Base-by-base conservation (phyloP, 2,888 invertebrate species). In the Gryllus longicercus region DNA sequence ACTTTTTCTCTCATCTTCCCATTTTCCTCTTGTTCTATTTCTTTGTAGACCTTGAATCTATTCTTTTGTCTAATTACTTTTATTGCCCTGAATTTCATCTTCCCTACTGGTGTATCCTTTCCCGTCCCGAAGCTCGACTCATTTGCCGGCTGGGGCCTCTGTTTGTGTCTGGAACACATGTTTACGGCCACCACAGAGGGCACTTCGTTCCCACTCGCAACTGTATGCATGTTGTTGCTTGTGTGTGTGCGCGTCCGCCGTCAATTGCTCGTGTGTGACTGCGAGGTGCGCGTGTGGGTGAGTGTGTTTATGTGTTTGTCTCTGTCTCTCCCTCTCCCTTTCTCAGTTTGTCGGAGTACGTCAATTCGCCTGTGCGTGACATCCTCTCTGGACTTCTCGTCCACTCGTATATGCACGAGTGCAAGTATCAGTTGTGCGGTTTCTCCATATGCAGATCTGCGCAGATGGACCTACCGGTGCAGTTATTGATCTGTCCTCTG, bases 341-440 rank as follows among this genome's bases (percentile, higher is more conserved):
- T 14, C 14, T 18, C 63, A 14, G 63, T n/a, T 63, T 38, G 16
- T 63, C 63, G 14, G 63, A 63, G 63, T 18, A 14, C 63, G 63
- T n/a, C 63, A 16, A 63, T 63, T n/a, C 16, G 63, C n/a, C 63
- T 63, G 63, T 63, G 63, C 63, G 63, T 63, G 63, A 63, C 63
- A 63, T 18, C 63, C 63, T n/a, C 63, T 14, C 63, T 38, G 63
- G 16, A 63, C n/a, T 63, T 63, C 63, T 18, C 63, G 63, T 63
- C 63, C 63, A 63, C 63, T 63, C 63, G 63, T 63, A 14, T 63
- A 63, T 63, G 63, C 63, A 63, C 63, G 63, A 63, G 63, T 63
- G 63, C 63, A 63, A 63, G 63, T 63, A 63, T 63, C 63, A 18
- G 63, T 63, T 14, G n/a, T n/a, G 63, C n/a, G 63, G 63, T 63